Base-by-base conservation (phyloP, 2,888 invertebrate species). In the Rhamphomyia laevipes region DNA sequence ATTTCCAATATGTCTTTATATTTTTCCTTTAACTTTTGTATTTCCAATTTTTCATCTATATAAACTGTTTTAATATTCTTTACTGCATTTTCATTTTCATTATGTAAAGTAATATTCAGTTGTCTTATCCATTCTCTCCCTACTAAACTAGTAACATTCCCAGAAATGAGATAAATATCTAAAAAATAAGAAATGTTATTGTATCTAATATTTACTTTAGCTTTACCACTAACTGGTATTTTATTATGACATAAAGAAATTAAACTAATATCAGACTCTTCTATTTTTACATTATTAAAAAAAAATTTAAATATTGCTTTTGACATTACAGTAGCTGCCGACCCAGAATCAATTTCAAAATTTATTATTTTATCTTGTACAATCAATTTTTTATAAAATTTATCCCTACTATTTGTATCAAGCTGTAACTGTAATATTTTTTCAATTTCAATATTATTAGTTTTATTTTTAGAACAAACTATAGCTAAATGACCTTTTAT, bases 201-300 rank as follows among this genome's bases (percentile, higher is more conserved):
- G n/a, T 18, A 45, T 16, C 30, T 16, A 6, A 45, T 18, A 16
- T 45, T 35, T 18, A 45, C 16, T 18, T 10, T 13, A 12, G 11
- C 17, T 45, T 45, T 45, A 13, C 35, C 45, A 5, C 13, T 33
- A 4, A 33, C 31, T 6, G 9, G 13, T n/a, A n/a, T n/a, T n/a
- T n/a, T n/a, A n/a, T n/a, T 13, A 45, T 21, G 18, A n/a, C n/a
- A 23, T 13, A 42, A n/a, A 30, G 18, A n/a, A 13, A 42, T n/a
- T 5, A 23, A 42, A 9, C 17, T 42, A 13, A 42, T 18, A 6
- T 42, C 21, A 17, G 42, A 53, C 47, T 55, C 38, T 43, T 53
- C 51, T 45, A 55, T 48, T 38, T 52, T 31, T 31, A 47, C 37
- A 15, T 17, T 31, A 10, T 12, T 2, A n/a, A 13, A 6, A 2